These are phyloP conservation scores for Glossophaga mutica DNA, from an alignment of 2,797 vertebrate species.

Conservation along the genomic window DNA sequence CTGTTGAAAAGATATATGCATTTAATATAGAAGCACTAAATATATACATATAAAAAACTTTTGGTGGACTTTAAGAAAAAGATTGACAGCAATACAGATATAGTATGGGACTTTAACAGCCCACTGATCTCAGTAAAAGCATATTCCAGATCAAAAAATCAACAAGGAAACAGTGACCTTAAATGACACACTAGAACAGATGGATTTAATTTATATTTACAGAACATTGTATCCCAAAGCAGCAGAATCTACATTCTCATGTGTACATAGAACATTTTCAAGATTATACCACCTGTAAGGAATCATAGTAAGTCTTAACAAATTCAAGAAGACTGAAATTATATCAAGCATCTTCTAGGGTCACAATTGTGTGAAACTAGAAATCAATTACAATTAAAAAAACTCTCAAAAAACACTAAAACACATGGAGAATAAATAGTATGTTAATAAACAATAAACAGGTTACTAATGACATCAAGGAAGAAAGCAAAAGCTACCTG, in stretches of 20 bases:
- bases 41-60: too few relatives aligned
- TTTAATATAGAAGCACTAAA: too few relatives aligned
- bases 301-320: not conserved
- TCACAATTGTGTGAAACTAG: not conserved
- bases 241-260: not conserved
- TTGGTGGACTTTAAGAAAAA: too few relatives aligned
- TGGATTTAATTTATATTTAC: not conserved
- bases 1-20: too few relatives aligned
- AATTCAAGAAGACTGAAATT: not conserved
- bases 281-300: not conserved
- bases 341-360: not conserved
- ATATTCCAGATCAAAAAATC: too few relatives aligned
- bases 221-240: not conserved
- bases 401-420: not conserved
- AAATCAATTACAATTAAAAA: not conserved
- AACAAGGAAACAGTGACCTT: not conserved
- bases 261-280: not conserved
- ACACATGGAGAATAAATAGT: too few relatives aligned
- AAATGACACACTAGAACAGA: not conserved
- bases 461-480: too few relatives aligned
- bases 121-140: too few relatives aligned
- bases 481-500: too few relatives aligned
- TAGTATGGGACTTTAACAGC: too few relatives aligned
- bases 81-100: too few relatives aligned
- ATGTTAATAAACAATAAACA: too few relatives aligned